phyloP scores from a whole-genome alignment of 30 jellyfish, hydroid and myxozoan genomes.

The Aurelia aurita complex sp. Pacific region DNA sequence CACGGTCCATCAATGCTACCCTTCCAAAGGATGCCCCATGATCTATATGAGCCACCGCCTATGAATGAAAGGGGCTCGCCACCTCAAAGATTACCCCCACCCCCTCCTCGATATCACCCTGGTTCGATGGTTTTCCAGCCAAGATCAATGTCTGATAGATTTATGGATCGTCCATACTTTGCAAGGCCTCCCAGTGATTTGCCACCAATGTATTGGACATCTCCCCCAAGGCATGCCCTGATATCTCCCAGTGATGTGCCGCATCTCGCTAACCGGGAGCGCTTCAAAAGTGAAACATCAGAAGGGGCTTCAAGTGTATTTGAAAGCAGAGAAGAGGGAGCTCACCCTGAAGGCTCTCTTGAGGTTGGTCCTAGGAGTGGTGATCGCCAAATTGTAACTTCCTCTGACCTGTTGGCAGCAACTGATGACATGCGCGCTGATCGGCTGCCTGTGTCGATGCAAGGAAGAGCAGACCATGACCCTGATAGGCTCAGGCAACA shows the following conservation, averaged over 20 bases:
- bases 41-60: conserved; percentile 42
- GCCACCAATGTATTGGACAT: conserved; percentile 65
- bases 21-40: conserved; percentile 54
- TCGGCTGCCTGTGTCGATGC: not conserved
- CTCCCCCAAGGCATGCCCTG: conserved; percentile 52
- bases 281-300: conserved; percentile 72
- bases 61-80: conserved; percentile 56
- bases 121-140: conserved; percentile 80
- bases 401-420: not conserved
- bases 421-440: conserved; percentile 10
- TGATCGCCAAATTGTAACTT: no score
- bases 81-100: conserved; percentile 35
- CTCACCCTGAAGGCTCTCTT: not conserved
- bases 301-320: conserved; percentile 69
- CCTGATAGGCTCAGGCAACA: conserved; percentile 11
- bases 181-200: conserved; percentile 54
- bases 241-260: conserved; percentile 66
- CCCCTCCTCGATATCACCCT: conserved; percentile 66
- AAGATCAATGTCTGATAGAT: conserved; percentile 48
- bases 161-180: conserved; percentile 55
- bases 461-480: conserved; percentile 4
- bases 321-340: conserved; percentile 53
- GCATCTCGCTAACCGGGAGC: conserved; percentile 38
- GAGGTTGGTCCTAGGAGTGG: not conserved
- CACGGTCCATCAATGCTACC: conserved; percentile 69